phyloP scores from a whole-genome alignment of 2,888 invertebrate species.

The Chrysolina haemoptera region DNA sequence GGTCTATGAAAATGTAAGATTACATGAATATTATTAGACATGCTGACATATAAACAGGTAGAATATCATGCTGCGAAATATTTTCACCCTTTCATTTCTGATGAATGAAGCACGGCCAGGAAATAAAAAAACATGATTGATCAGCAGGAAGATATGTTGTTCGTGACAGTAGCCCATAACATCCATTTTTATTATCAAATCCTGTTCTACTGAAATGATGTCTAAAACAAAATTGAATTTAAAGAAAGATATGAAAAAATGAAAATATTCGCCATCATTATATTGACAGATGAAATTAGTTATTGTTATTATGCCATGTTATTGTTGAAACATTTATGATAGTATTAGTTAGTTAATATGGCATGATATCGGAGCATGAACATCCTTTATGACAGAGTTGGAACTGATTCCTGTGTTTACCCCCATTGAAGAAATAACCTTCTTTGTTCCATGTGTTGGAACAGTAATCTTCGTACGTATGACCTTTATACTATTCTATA shows the following conservation, averaged over 20 bases:
- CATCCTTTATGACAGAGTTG: not conserved
- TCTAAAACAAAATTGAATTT: not conserved
- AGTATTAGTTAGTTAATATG: not conserved
- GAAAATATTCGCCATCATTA: slow-evolving; percentile 5
- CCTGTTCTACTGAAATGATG: too few relatives aligned
- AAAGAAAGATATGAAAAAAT: not conserved
- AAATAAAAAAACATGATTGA: too few relatives aligned
- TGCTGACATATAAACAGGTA: slow-evolving; percentile 39
- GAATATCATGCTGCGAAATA: slow-evolving; percentile 34
- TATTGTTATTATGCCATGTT: not conserved
- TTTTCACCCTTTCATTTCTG: slow-evolving; percentile 1
- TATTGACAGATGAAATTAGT: not conserved
- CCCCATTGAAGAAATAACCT: too few relatives aligned
- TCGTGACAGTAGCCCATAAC: too few relatives aligned
- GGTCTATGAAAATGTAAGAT: slow-evolving; percentile 42
- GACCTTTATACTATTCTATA: too few relatives aligned
- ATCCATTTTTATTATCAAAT: too few relatives aligned
- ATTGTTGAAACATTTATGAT: not conserved
- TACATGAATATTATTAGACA: slow-evolving; percentile 32
- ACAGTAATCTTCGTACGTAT: too few relatives aligned
- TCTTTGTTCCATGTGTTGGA: too few relatives aligned
- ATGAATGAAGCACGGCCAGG: too few relatives aligned
- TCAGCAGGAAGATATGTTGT: too few relatives aligned
- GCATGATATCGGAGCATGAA: not conserved
- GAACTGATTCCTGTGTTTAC: not conserved